Conservation (phyloP, 2,113 vertebrate genomes). For the Pelodiscus sinensis region DNA sequence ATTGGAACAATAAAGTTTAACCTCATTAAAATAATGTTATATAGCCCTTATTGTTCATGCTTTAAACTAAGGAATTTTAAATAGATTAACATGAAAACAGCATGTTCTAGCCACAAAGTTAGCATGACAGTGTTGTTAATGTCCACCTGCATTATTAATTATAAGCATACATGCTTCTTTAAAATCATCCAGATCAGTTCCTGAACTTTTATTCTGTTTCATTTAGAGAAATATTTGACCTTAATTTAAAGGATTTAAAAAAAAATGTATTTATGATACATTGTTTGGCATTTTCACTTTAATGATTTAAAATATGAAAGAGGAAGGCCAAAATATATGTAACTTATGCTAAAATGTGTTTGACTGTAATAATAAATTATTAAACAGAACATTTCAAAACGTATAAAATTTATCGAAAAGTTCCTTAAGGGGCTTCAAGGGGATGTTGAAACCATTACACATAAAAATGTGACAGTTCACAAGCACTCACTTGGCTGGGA, state of each 20-base stretch:
- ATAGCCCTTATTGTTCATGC: slow-evolving; percentile 48
- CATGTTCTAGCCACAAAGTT: slow-evolving; percentile 36
- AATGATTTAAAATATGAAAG: background rate
- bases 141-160: slow-evolving; percentile 63
- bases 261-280: background rate
- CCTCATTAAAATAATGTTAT: slow-evolving; percentile 63
- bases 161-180: slow-evolving; percentile 46
- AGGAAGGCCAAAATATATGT: background rate
- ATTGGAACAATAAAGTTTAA: slow-evolving; percentile 72
- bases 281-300: background rate
- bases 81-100: slow-evolving; percentile 66
- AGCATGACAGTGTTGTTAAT: slow-evolving; percentile 64
- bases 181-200: slow-evolving; percentile 47
- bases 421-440: background rate
- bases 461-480: background rate
- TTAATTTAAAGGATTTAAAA: background rate
- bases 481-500: background rate
- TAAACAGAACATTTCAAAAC: background rate
- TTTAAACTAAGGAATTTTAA: slow-evolving; percentile 75
- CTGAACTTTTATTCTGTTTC: slow-evolving; percentile 33
- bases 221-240: background rate
- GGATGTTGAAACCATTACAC: background rate
- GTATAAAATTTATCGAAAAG: background rate
- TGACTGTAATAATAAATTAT: background rate
- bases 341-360: background rate